Evolutionary conservation across 2,888 invertebrate species (phyloP), one percentile per base, ranked within the genome.

Genomic region (Melieria omissa): DNA sequence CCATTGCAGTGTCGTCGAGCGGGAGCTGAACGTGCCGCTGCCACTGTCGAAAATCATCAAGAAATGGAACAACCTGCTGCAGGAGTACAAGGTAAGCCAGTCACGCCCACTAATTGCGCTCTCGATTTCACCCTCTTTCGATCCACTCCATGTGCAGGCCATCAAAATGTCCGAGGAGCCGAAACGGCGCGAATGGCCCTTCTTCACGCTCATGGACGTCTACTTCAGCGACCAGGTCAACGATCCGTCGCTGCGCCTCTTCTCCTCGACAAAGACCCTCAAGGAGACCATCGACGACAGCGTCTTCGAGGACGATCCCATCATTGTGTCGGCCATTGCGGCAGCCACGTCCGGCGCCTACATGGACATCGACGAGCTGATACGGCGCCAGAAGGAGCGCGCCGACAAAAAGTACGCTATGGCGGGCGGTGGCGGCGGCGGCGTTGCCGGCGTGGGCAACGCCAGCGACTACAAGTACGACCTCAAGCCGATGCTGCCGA

Each of bases 191-290:
- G 87, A 87, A 71, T 87, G 87, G 87, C 87, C 87, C 12, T 87
- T 87, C 78, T 87, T 87, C 76, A 87, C 85, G 10, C 77, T 87
- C 70, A 87, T 87, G 87, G 87, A 87, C 72, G 87, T 87, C 1
- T 87, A 87, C 73, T 87, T 87, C 77, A 87, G 87, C 73, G 87
- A 87, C 76, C 87, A 87, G 81, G 87, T 87, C 8, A 87, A 87
- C 76, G 87, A 87, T 82, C 87, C 87, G n/a, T 87, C 87, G 54
- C 74, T 87, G 75, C 83, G 87, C 12, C 80, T 87, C 14, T 87
- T 87, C 79, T 87, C 87, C 41, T 87, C 87, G 29, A 87, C 87
- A 8, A 87, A 87, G 80, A 87, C 87, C 0, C 80, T 87, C 3
- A 86, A 85, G 73, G 87, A 87, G 79, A 86, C 87, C 5, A 82